Evolutionary conservation across 1,140 invertebrate genomes (phyloP), one percentile per base, ranked within the genome.

Genomic region (Drepana arcuata): DNA sequence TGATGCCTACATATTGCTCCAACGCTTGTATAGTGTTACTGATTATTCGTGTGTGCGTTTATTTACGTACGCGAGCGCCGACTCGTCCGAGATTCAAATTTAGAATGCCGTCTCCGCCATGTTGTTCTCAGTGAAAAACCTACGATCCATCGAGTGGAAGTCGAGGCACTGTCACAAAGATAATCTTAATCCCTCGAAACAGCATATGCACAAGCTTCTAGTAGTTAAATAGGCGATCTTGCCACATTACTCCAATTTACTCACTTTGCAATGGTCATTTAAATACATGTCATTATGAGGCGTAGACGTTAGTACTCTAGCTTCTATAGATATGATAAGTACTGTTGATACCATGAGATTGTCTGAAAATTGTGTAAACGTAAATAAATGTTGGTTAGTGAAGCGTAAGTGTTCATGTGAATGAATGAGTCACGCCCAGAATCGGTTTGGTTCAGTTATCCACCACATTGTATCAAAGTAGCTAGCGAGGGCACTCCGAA

Each of bases 11-110:
- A 61, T 41, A 57, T 65, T 62, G 52, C 41, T 60, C 48, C 54
- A 56, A 48, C 53, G 47, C 61, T 71, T 74, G 65, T 73, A 75
- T 77, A 74, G 64, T 71, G 66, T 78, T 81, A 77, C 72, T 77
- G 71, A 74, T 71, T 74, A 61, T 67, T 67, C 58, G 62, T 82
- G 77, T 81, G 78, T 82, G 74, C 71, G 77, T 78, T 79, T 79
- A 82, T 82, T 79, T 82, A 80, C 73, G 75, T 80, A 77, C 71
- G 66, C 72, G 72, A 79, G 73, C 78, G 73, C 75, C 78, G 73
- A 75, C 75, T 80, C 75, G 78, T 77, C 75, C 78, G 75, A 78
- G 78, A 74, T 82, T 82, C 74, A 74, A 80, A 80, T 68, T 78
- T 82, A 82, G 74, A 82, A 82, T 72, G 55, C 65, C 69, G 71